Evolutionary conservation across 2,888 invertebrate genomes (phyloP).

Genomic region (Tetranychus truncatus): DNA sequence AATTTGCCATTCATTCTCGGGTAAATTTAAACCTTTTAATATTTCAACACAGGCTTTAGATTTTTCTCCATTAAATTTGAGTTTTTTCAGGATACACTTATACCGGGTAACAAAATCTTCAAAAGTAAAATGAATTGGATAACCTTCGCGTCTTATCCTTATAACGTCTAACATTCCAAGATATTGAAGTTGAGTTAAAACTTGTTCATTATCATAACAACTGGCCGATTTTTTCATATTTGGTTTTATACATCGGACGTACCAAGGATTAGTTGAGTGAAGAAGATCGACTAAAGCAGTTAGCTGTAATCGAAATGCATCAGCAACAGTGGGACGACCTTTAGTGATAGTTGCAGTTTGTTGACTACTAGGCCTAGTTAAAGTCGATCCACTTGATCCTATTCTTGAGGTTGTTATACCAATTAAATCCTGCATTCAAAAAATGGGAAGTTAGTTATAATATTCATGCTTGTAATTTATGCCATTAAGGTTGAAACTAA

Average conservation of each 20-base stretch:
- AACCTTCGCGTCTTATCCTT: slow-evolving; percentile 69
- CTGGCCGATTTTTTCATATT: slow-evolving; percentile 63
- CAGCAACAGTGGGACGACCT: slow-evolving; percentile 70
- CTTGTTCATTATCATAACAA: slow-evolving; percentile 56
- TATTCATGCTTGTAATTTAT: background rate
- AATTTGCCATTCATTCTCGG: slow-evolving; percentile 62
- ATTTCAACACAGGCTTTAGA: slow-evolving; percentile 30
- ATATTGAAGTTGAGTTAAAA: slow-evolving; percentile 68
- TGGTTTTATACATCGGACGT: slow-evolving; percentile 79
- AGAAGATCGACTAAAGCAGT: slow-evolving; percentile 72
- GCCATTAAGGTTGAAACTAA: background rate
- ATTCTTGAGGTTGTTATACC: slow-evolving; percentile 34
- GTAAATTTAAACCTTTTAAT: slow-evolving; percentile 47
- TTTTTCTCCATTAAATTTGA: slow-evolving; percentile 7
- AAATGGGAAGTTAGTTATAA: background rate
- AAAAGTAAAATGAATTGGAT: slow-evolving; percentile 62
- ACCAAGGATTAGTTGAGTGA: slow-evolving; percentile 76
- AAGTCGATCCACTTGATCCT: slow-evolving; percentile 36
- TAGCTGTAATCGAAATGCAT: slow-evolving; percentile 67
- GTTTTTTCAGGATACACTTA: slow-evolving; percentile 40
- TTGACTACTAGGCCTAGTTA: slow-evolving; percentile 28
- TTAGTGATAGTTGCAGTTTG: slow-evolving; percentile 44
- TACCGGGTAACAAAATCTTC: slow-evolving; percentile 56
- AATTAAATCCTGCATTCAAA: slow-evolving; percentile 38
- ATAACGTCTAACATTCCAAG: slow-evolving; percentile 85